A percentile compares a stretch with the other conserved stretches of the same genome.
These are phyloP conservation scores for Calephelis virginiensis DNA, from an alignment of 1,140 invertebrate species.

Conservation along the genomic window DNA sequence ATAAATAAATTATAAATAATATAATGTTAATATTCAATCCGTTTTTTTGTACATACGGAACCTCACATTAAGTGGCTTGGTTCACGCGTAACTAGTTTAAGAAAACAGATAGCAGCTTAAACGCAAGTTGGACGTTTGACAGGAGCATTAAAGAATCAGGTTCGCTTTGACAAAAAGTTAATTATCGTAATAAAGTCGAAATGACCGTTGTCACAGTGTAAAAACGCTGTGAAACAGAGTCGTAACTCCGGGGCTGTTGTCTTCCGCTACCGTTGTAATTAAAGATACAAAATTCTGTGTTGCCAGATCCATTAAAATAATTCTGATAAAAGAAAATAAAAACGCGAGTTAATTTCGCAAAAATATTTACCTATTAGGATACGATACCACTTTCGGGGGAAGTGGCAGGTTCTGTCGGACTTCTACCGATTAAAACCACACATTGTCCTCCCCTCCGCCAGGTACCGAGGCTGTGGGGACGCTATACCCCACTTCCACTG, in stretches of 20 bases:
- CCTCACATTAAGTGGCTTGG: background rate
- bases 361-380: too few species aligned
- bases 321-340: background rate
- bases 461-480: too few species aligned
- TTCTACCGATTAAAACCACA: too few species aligned
- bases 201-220: constrained; percentile 61
- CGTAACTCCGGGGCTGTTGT: constrained; percentile 10
- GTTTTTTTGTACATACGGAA: background rate
- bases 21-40: too few species aligned
- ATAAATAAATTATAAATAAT: too few species aligned
- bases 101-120: constrained; percentile 40
- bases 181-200: constrained; percentile 60
- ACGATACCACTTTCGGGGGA: too few species aligned
- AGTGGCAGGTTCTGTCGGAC: too few species aligned
- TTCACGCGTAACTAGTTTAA: constrained; percentile 35
- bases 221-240: constrained; percentile 7
- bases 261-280: constrained; percentile 24
- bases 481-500: too few species aligned
- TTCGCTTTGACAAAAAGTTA: constrained; percentile 72
- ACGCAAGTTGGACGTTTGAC: constrained; percentile 34
- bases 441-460: too few species aligned
- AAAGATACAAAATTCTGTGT: background rate
- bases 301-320: background rate
- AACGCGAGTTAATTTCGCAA: background rate
- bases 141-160: constrained; percentile 43